Base-by-base conservation (phyloP, 2,113 vertebrate genomes). In the Urocitellus parryii region DNA sequence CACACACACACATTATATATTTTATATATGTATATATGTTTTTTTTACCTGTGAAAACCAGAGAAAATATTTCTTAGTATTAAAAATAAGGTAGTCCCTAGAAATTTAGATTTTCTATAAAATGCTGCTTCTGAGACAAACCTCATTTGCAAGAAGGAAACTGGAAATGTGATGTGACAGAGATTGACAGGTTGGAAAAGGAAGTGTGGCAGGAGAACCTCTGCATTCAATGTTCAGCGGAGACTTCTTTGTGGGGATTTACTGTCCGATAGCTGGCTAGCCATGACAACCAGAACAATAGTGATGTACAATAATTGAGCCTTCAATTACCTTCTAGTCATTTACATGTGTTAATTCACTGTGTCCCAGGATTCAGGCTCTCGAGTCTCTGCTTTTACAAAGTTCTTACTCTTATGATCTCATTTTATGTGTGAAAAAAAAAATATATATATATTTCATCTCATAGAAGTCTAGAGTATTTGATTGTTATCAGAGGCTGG, bases 271-370 rank as follows among this genome's bases (percentile, higher is more conserved):
- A 74, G 67, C 90, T 79, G 51, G 32, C 5, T 42, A 68, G 76
- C 24, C 34, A 73, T 56, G 82, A 73, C 37, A 73, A 42, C 7
- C n/a, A 27, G 73, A 58, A n/a, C 29, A 82, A n/a, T 17, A 70
- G 20, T 27, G 53, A 34, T 88, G 16, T 53, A 2, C 51, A 72
- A 29, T 70, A 73, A 77, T 0, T 34, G 65, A 77, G 1, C 48
- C 77, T 9, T 88, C 85, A 25, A 53, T 92, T 82, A 56, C 39
- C 63, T 84, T 88, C 22, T 72, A 88, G n/a, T 78, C 48, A 79
- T 39, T 87, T 70, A 37, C 3, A 76, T 83, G 27, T 11, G 84
- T 42, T 27, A 88, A 53, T 72, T 95, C 74, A 45, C 18, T 32
- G 16, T 32, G 34, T 81, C 25, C 48, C 84, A 20, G 45, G 12